Base-by-base conservation (phyloP, 2,113 vertebrate genomes). In the Apodemus sylvaticus region DNA sequence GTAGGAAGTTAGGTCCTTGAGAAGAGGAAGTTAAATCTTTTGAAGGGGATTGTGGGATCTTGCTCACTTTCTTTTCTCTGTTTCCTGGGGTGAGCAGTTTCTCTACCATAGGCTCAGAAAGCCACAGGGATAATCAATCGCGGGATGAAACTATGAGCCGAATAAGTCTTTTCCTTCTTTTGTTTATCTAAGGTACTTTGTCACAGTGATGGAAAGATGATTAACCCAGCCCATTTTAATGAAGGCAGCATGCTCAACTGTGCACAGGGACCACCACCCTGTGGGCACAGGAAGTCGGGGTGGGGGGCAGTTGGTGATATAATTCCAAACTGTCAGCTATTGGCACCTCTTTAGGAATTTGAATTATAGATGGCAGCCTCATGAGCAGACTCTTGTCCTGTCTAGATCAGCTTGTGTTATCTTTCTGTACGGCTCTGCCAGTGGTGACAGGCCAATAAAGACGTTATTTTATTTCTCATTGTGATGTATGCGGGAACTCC, bases 271-370 rank as follows among this genome's bases (percentile, higher is more conserved):
- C 81, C 16, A 31, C 62, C 3, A 20, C 39, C 24, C 19, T 20
- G 0, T 19, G 58, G 29, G 68, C 62, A 19, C 0, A 0, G 0
- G 53, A 79, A 73, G 60, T 45, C 45, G 45, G 45, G 45, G 45
- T 48, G 5, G 2, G 13, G 17, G 24, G 68, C 36, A 66, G 81
- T 4, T 6, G 1, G 24, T 13, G 16, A 51, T 14, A 13, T n/a
- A 16, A 45, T 89, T 55, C 31, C 2, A 12, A 42, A 94, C 17
- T 48, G 36, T 83, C 3, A n/a, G 62, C 64, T 48, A 16, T 62
- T 29, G 3, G 34, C 12, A 36, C 17, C 71, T 58, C 55, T 89
- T 71, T 10, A 62, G 51, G 64, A 45, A 22, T 17, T 14, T 39
- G 20, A 0, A 3, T 11, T 68, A 31, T 13, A 36, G 36, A 76